phyloP scores from a whole-genome alignment of 2,113 vertebrate species.

The Phylloscopus trochiloides region DNA sequence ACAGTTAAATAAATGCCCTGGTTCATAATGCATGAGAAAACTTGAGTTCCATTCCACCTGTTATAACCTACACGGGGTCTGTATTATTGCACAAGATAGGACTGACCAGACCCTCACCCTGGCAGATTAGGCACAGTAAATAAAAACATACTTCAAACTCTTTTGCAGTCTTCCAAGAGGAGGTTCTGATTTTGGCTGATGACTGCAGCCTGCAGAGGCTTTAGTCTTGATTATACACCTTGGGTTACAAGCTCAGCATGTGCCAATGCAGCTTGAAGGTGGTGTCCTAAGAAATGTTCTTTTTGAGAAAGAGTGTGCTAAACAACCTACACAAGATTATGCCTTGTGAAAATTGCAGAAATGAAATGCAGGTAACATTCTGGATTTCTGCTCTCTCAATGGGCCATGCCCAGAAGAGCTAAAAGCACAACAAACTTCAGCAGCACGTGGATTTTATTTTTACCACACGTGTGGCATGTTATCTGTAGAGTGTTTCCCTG shows the following conservation, averaged over 20 bases:
- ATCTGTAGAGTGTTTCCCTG: neutral
- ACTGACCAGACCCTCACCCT: neutral
- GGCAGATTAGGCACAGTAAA: neutral
- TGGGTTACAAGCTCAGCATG: neutral
- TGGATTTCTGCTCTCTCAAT: neutral
- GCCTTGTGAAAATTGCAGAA: neutral
- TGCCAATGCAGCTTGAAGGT: neutral
- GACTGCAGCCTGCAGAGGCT: neutral
- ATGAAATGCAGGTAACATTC: neutral
- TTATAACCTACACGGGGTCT: neutral
- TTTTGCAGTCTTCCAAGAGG: neutral
- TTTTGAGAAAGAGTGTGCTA: neutral
- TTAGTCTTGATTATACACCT: neutral
- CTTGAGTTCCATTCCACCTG: neutral
- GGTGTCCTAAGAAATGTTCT: neutral
- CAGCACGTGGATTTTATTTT: neutral
- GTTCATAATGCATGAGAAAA: neutral
- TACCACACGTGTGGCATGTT: too few relatives aligned
- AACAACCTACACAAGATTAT: neutral
- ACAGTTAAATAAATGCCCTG: neutral
- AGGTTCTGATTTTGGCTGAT: neutral
- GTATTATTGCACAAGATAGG: rapidly evolving
- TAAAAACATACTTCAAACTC: neutral
- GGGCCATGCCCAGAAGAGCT: neutral
- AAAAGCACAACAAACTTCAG: neutral